Evolutionary conservation across 2,113 vertebrate species (phyloP).

Genomic region (Trogon melanurus): DNA sequence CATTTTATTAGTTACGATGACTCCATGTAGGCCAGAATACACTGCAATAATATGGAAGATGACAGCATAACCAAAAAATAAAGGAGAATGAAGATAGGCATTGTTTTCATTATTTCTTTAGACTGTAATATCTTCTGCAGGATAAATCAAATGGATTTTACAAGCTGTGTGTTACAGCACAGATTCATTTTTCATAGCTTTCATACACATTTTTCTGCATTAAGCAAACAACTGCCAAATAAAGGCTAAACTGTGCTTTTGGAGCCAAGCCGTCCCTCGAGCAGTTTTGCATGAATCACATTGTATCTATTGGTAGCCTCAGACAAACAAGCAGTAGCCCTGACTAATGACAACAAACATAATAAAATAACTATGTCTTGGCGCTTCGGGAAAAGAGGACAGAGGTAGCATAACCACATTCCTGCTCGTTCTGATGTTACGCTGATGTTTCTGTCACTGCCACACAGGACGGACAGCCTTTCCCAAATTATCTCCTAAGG

Average conservation of each 20-base stretch:
- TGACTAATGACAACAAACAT: not conserved
- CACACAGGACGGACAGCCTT: not conserved
- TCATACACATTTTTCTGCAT: slow-evolving; percentile 55
- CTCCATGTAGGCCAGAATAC: not conserved
- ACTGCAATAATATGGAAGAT: not conserved
- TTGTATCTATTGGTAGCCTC: slow-evolving; percentile 30
- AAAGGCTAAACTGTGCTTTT: slow-evolving; percentile 49
- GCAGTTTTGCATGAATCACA: slow-evolving; percentile 36
- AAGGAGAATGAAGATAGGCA: slow-evolving; percentile 31
- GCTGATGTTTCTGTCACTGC: not conserved
- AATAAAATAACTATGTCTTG: slow-evolving; percentile 13
- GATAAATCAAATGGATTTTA: slow-evolving; percentile 56
- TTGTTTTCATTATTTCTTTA: slow-evolving; percentile 47
- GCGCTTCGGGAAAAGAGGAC: not conserved
- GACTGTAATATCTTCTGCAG: slow-evolving; percentile 7
- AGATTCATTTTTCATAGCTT: slow-evolving; percentile 59
- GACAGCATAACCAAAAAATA: slow-evolving; percentile 34
- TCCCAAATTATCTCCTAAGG: not conserved
- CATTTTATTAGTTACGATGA: slow-evolving; percentile 6
- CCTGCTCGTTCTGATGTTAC: not conserved
- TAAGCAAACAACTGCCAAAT: slow-evolving; percentile 57
- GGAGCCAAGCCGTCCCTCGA: slow-evolving; percentile 9
- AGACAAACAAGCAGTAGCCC: slow-evolving; percentile 53
- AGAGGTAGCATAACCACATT: not conserved
- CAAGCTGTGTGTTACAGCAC: slow-evolving; percentile 35